Base-by-base conservation (phyloP, 2,797 vertebrate species). In the Neomorphus geoffroyi region DNA sequence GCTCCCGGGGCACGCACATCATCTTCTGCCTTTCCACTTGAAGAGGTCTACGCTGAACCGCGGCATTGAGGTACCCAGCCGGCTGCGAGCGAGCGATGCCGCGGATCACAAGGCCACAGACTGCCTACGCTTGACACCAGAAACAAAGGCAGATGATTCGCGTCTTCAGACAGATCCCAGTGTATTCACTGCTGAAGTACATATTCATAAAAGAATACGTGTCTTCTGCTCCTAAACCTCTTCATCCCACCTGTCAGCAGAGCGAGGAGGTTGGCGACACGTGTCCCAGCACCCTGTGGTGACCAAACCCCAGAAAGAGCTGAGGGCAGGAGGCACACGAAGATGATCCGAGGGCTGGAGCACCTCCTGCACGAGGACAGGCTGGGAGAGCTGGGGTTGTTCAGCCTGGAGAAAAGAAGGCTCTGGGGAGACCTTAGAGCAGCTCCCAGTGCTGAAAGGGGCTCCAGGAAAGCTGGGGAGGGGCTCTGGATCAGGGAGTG, bases 241-340 rank as follows among this genome's bases (percentile, higher is more conserved):
- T 33, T 62, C 13, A 3, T 71, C 86, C 39, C 72, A 57, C 19
- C 73, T 13, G 13, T 15, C 1, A 0, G 81, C 27, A 15, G 21
- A 74, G 74, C 23, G 1, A 27, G 57, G 32, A 24, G 30, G 33
- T 43, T 33, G 64, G 7, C 9, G 30, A 48, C 72, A 18, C 0
- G 3, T 24, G 57, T 9, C 39, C 28, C 0, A 0, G 26, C 14
- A 19, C 10, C 18, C 19, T 6, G 2, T 4, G 27, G 33, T 28
- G 33, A 35, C 77, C 73, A n/a, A 61, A 57, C 0, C 0, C 14
- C 89, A 61, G 1, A 28, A 65, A 9, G 67, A 70, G 60, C 11
- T 5, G 2, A 32, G 30, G n/a, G 37, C 24, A 57, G 18, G 48
- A 46, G 46, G 60, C 43, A 74, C 46, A 48, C 11, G 22, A 48